phyloP scores from a whole-genome alignment of 2,797 vertebrate genomes.

The Ctenopoma kingsleyae region DNA sequence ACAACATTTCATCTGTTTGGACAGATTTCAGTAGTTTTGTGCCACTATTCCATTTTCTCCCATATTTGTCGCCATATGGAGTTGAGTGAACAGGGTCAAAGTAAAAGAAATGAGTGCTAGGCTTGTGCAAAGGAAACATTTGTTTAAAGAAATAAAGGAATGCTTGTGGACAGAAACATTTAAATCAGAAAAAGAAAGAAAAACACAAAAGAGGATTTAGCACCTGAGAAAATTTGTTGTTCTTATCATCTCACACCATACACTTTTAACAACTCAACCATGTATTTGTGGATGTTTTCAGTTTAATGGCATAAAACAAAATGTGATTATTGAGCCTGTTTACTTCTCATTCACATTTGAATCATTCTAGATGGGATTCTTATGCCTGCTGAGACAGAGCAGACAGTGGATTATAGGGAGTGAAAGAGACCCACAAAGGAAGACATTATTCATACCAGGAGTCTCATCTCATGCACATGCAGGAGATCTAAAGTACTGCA shows the following conservation, averaged over 20 bases:
- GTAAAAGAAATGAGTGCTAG: conserved; percentile 1
- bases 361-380: conserved; percentile 45
- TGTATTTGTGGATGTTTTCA: neutral
- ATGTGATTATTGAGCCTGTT: neutral
- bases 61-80: neutral
- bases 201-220: too few species aligned
- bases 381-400: conserved; percentile 33
- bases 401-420: conserved; percentile 47
- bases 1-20: conserved; percentile 51
- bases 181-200: too few species aligned
- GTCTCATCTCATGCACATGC: conserved; percentile 59
- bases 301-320: neutral
- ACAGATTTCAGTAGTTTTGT: conserved; percentile 51
- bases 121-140: conserved; percentile 7
- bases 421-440: conserved; percentile 53
- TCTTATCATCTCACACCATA: neutral
- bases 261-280: neutral
- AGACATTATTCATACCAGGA: conserved; percentile 60
- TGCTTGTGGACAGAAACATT: too few species aligned
- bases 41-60: conserved; percentile 48
- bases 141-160: conserved; percentile 1
- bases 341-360: conserved; percentile 20
- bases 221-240: too few species aligned
- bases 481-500: conserved; percentile 65
- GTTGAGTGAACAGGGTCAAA: conserved; percentile 43